phyloP scores from a whole-genome alignment of 2,113 vertebrate genomes.

The Protomyctophum bolini region DNA sequence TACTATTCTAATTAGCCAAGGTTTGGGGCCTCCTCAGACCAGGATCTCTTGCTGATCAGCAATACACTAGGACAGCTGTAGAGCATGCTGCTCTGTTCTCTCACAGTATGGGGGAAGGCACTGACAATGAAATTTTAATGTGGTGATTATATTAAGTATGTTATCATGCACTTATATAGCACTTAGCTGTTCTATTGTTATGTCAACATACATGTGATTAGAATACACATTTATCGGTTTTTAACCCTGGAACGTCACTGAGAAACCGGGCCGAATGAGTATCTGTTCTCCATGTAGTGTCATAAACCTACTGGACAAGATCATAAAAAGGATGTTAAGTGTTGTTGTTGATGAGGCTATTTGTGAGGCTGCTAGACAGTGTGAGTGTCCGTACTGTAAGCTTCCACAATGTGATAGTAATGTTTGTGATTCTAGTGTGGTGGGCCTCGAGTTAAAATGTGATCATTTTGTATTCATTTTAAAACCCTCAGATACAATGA shows the following conservation, averaged over 20 bases:
- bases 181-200: slow-evolving; percentile 45
- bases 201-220: slow-evolving; percentile 9
- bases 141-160: slow-evolving; percentile 50
- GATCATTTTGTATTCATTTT: neutral
- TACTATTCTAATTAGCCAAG: too few species aligned
- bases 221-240: slow-evolving; percentile 38
- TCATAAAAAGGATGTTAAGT: neutral
- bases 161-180: slow-evolving; percentile 25
- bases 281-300: neutral
- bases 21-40: slow-evolving; percentile 16
- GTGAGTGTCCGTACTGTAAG: slow-evolving; percentile 16
- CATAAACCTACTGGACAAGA: slow-evolving; percentile 2
- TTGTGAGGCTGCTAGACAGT: neutral
- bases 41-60: slow-evolving; percentile 12
- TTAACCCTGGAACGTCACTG: slow-evolving; percentile 21
- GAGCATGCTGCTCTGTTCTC: slow-evolving; percentile 27
- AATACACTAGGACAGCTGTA: slow-evolving; percentile 52
- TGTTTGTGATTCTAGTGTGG: slow-evolving; percentile 10
- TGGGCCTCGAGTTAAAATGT: neutral
- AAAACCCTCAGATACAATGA: slow-evolving; percentile 4
- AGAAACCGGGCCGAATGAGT: slow-evolving; percentile 18
- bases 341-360: slow-evolving; percentile 6
- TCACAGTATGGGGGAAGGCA: slow-evolving; percentile 24
- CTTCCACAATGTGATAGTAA: neutral
- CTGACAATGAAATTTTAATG: slow-evolving; percentile 66